Evolutionary conservation across 1,140 invertebrate species (phyloP), one percentile per base, ranked within the genome.

Genomic region (Choristoneura fumiferana): DNA sequence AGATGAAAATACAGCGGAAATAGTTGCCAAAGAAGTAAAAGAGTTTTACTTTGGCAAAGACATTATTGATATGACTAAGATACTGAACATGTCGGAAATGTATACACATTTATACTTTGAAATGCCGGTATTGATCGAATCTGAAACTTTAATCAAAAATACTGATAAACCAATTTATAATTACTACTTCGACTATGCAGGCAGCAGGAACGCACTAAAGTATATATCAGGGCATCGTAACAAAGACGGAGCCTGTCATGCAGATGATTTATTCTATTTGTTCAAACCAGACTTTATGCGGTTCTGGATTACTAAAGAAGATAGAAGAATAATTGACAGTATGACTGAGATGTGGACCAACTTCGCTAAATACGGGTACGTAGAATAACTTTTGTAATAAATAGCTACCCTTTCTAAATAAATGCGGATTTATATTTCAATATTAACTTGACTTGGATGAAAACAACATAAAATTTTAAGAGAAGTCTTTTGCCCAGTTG

Each of bases 281-380:
- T 89, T 90, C 54, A 61, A 81, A 37, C 59, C 72, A 6, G 53
- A 63, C 14, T 36, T 81, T 4, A 69, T 72, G 65, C 71, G 79
- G 6, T 76, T 81, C 35, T 39, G 58, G 33, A 68, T 76, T 15
- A 74, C 12, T 39, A 45, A 62, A 18, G 49, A 72, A 54, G 85
- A 88, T 69, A 14, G 54, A 14, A 40, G 64, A 57, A 69, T 84
- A 8, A 78, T 88, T 9, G 61, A 83, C 12, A 60, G 56, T 14
- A 70, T 88, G 60, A 86, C 83, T 1, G 75, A 64, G 13, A 54
- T 88, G 61, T 86, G 83, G 85, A 81, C 79, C 6, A 81, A 88
- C 60, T 88, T 88, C 63, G 85, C 85, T 3, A 88, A 86, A 71
- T 81, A 80, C 63, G 77, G 83, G 85, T 86, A 69, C 15, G 80